Evolutionary conservation across 2,113 vertebrate genomes (phyloP).

Genomic region (Alces alces): DNA sequence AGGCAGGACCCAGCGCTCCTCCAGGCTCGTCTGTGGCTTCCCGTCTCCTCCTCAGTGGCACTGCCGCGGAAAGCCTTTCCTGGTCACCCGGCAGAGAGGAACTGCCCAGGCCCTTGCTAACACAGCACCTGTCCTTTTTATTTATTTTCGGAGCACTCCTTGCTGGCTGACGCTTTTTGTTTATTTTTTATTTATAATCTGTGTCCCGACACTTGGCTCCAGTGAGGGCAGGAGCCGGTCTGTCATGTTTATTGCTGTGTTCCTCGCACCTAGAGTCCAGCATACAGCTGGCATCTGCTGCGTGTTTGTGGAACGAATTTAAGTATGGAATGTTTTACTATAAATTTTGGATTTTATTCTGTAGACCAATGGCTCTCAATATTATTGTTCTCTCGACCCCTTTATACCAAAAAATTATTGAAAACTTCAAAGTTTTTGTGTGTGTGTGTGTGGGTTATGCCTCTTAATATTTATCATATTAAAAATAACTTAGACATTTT

Average conservation of each 20-base stretch:
- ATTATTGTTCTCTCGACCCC: neutral
- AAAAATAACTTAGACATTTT: neutral
- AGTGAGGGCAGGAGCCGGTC: neutral
- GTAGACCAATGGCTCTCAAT: neutral
- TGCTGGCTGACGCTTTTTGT: neutral
- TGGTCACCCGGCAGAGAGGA: neutral
- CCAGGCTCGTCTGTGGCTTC: neutral
- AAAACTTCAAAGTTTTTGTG: neutral
- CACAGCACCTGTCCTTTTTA: neutral
- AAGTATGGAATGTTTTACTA: neutral
- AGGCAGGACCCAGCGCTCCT: neutral
- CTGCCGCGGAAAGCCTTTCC: neutral
- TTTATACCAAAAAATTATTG: neutral
- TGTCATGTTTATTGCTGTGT: neutral
- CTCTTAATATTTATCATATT: neutral
- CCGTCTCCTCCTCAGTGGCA: neutral
- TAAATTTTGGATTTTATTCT: conserved; percentile 1
- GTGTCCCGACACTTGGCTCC: neutral
- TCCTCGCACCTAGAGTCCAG: neutral
- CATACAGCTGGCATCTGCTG: neutral
- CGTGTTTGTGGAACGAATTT: neutral
- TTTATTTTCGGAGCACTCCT: neutral
- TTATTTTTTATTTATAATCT: neutral
- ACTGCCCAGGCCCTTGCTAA: neutral
- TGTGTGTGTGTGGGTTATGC: neutral